Evolutionary conservation across 2,797 vertebrate genomes (phyloP), one percentile per base, ranked within the genome.

Genomic region (Triplophysa bombifrons): DNA sequence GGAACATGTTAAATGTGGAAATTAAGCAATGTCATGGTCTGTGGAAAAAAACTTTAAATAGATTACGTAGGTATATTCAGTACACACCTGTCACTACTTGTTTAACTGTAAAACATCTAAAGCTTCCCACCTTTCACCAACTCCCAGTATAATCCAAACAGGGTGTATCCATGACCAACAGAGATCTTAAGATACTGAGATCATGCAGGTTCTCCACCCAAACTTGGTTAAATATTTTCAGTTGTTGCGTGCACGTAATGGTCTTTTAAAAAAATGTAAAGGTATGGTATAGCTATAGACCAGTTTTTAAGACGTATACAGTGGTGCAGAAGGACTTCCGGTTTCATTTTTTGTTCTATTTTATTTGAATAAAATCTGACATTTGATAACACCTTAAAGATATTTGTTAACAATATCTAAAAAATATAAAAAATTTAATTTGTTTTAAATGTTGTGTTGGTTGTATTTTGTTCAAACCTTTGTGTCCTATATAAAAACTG

Each of bases 121-220:
- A 9, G 16, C 17, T 44, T 44, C 38, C 66, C 38, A 68, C n/a
- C 51, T 48, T 30, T 38, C 34, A 38, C 34, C 34, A 7, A 12
- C 22, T 11, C 19, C 14, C 14, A 11, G 8, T 51, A 17, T 56
- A n/a, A 0, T 22, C 50, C 4, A 65, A 61, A 73, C 19, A 74
- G 20, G 73, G 73, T 2, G 74, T 55, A 67, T 56, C 16, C 20
- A 27, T 8, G 64, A 53, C 12, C n/a, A 53, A 65, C 16, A 55
- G 19, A 76, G 30, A 41, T 12, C 17, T 44, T 55, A 3, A 27
- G 38, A 46, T 1, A 75, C 51, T 51, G 2, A 66, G 38, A 2
- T 8, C 16, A 17, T 48, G 4, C 2, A 41, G 10, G 25, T 30
- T 58, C 17, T 58, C 19, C 25, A 58, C 53, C 22, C 56, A n/a